phyloP scores from a whole-genome alignment of 2,888 invertebrate species.

The Diarsia mendica region DNA sequence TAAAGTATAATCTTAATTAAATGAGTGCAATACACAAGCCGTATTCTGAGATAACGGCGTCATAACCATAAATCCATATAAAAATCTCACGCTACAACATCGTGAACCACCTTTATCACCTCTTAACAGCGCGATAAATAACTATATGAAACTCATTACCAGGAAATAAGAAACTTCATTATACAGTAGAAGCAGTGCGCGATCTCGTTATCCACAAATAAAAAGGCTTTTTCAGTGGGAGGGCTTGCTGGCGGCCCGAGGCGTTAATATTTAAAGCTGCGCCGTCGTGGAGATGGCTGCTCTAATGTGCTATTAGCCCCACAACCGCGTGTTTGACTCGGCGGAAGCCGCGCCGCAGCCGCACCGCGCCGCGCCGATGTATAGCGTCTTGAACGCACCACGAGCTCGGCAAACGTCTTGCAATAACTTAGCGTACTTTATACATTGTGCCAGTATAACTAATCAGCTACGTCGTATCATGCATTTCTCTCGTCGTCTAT shows the following conservation, averaged over 20 bases:
- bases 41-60: slow-evolving; percentile 54
- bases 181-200: slow-evolving; percentile 75
- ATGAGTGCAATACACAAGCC: slow-evolving; percentile 45
- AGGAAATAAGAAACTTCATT: slow-evolving; percentile 83
- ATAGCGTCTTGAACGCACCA: slow-evolving; percentile 36
- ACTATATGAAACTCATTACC: slow-evolving; percentile 80
- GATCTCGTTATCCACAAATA: slow-evolving; percentile 85
- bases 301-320: slow-evolving; percentile 85
- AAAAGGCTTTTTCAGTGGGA: slow-evolving; percentile 80
- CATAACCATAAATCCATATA: slow-evolving; percentile 67
- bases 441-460: not conserved
- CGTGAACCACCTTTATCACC: slow-evolving; percentile 62
- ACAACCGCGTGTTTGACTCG: slow-evolving; percentile 76
- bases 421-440: slow-evolving; percentile 11
- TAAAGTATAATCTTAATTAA: slow-evolving; percentile 45
- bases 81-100: slow-evolving; percentile 63
- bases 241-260: slow-evolving; percentile 71
- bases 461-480: slow-evolving; percentile 2
- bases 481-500: not conserved
- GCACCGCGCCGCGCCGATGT: slow-evolving; percentile 27
- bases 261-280: slow-evolving; percentile 86
- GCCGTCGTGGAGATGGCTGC: slow-evolving; percentile 78
- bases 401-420: slow-evolving; percentile 34
- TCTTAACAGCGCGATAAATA: slow-evolving; percentile 73
- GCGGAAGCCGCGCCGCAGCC: slow-evolving; percentile 54